Base-by-base conservation (phyloP, 2,888 invertebrate species). In the Eilema sororculum region DNA sequence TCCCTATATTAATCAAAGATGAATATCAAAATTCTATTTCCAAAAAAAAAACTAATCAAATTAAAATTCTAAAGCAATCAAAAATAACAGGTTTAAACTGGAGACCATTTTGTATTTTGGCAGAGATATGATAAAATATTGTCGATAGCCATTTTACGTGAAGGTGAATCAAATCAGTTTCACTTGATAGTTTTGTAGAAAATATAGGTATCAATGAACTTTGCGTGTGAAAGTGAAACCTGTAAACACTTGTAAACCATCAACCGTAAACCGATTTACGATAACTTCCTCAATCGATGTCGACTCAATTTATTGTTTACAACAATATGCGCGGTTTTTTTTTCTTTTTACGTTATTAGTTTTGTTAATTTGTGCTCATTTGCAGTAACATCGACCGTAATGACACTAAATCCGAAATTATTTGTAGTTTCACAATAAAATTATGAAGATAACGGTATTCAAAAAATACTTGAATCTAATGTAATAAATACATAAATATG, bases 131-230 rank as follows among this genome's bases (percentile, higher is more conserved):
- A 41, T 30, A 41, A 24, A 63, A 28, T 22, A 57, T 52, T 24
- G 25, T 56, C 28, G 59, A 37, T 22, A 30, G 13, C 28, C 3
- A n/a, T 58, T 64, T 69, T 52, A n/a, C 33, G 46, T 37, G 28
- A 69, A 59, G 22, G 20, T 60, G 69, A 20, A 77, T 73, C 69
- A 72, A 20, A 75, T 73, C 71, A 46, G 71, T 81, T 79, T 78
- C 83, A 75, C 74, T 78, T 78, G 60, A 80, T 74, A 78, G 71
- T 60, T 84, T 82, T 80, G 83, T 87, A 87, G 87, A 88, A 88
- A 90, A 90, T 89, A 82, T 86, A 22, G 33, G 86, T 90, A 91
- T 84, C 89, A 86, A 85, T 90, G 87, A 90, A 90, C 90, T 86
- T 80, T 76, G 79, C 79, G 88, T 76, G 80, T 80, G 85, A 86